Percentiles rank a stretch among this genome's conserved stretches.
Evolutionary conservation across 2,113 vertebrate species (phyloP).

Genomic region (Macquaria ambigua): DNA sequence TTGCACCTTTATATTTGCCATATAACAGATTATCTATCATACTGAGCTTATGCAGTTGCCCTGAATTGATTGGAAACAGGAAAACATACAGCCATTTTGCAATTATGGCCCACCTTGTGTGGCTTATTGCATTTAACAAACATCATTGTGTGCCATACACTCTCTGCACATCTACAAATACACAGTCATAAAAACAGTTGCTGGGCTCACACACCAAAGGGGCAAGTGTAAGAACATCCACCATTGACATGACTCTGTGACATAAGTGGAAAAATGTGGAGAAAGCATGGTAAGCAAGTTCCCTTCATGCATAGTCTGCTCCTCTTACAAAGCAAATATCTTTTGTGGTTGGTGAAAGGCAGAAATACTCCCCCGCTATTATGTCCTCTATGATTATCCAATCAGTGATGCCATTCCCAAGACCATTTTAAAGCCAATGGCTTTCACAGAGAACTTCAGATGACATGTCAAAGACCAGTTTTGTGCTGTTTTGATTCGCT

Average conservation of each 20-base stretch:
- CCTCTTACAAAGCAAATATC: constrained; percentile 30
- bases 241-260: constrained; percentile 19
- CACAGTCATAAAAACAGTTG: neutral
- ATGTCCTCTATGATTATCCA: constrained; percentile 48
- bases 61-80: constrained; percentile 23
- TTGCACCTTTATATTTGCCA: constrained; percentile 29
- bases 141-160: neutral
- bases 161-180: neutral
- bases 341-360: neutral
- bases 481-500: constrained; percentile 17
- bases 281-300: constrained; percentile 40
- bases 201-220: constrained; percentile 12
- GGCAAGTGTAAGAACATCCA: constrained; percentile 17
- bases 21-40: constrained; percentile 12
- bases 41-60: neutral
- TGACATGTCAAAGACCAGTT: constrained; percentile 41
- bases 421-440: constrained; percentile 32
- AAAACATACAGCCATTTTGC: constrained; percentile 17
- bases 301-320: constrained; percentile 13
- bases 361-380: constrained; percentile 6
- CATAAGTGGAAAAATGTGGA: constrained; percentile 28
- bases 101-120: constrained; percentile 14
- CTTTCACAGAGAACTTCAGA: constrained; percentile 40
- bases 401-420: constrained; percentile 36
- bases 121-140: constrained; percentile 42